phyloP scores from a whole-genome alignment of 37 sponge, comb jelly and placozoan species.

The Mnemiopsis leidyi region DNA sequence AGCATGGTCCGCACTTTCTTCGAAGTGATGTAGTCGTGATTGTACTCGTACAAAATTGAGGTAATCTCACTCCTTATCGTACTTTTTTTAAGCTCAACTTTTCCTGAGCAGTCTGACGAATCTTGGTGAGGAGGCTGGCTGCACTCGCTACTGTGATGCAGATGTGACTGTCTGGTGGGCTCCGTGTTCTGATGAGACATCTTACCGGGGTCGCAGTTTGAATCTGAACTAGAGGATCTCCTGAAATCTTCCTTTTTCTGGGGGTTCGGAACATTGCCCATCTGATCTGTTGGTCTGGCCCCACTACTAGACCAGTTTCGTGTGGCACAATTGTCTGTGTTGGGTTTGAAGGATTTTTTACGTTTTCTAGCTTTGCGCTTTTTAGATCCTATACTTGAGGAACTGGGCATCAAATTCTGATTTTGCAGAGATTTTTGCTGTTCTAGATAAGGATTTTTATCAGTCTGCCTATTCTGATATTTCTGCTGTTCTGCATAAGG shows the following conservation, averaged over 20 bases:
- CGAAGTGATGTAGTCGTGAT: conserved; percentile 56
- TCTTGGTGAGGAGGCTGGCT: too few species aligned
- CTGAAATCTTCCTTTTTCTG: not conserved
- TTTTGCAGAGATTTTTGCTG: too few species aligned
- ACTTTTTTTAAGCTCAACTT: conserved; percentile 28
- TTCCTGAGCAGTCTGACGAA: not conserved
- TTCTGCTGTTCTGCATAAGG: too few species aligned
- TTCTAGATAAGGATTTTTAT: too few species aligned
- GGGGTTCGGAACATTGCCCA: not conserved
- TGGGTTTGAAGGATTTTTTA: not conserved
- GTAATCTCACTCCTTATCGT: conserved; percentile 25
- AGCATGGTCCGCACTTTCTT: conserved; percentile 57
- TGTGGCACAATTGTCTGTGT: not conserved
- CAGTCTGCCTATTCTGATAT: not conserved
- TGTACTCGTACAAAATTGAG: not conserved
- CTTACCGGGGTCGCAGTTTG: not conserved
- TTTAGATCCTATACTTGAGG: too few species aligned
- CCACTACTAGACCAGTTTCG: not conserved
- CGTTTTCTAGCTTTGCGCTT: not conserved
- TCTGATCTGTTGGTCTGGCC: too few species aligned
- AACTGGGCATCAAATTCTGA: too few species aligned
- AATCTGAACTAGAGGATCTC: not conserved
- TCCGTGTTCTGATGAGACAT: too few species aligned
- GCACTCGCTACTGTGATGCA: too few species aligned
- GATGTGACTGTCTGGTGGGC: too few species aligned